Base-by-base conservation (phyloP, 2,113 vertebrate genomes). In the Ceuthmochares aereus region DNA sequence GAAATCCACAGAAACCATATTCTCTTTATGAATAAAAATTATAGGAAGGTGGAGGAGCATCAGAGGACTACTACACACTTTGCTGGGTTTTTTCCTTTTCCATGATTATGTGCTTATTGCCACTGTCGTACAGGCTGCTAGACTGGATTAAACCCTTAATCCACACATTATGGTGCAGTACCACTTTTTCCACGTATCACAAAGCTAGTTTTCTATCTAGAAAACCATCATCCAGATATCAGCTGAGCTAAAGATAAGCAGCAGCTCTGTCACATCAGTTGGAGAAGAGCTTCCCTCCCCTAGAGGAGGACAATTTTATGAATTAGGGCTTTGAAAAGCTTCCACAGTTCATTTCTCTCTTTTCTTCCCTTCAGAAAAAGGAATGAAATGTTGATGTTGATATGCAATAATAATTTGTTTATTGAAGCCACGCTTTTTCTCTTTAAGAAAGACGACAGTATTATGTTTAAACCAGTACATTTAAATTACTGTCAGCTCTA, bases 161-260 rank as follows among this genome's bases (percentile, higher is more conserved):
- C 13, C 22, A 12, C 11, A 19, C 4, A 0, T 2, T 4, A 0
- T 5, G 26, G 12, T 7, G 15, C 1, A 9, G 20, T 63, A 23
- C 25, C 42, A 37, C 45, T 45, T 64, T 52, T 25, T 9, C 51
- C 62, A 4, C 1, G 23, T 0, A 6, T 5, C 40, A 30, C 70
- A 66, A 49, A 80, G n/a, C 45, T 37, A 34, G 14, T 37, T 9
- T 21, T 10, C 29, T 47, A 12, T 4, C 45, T 34, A 6, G 8
- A 36, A 2, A 20, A 6, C 4, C 32, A 36, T 12, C 42, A 49
- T 27, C 47, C 23, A 34, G 58, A 13, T 0, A 6, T 4, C 22
- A 40, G 2, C 13, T 47, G 29, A 84, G 68, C 45, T 29, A n/a
- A 84, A 29, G 26, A 30, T 4, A 40, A 45, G 63, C 58, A 64